These are phyloP conservation scores for Suricata suricatta DNA, from an alignment of 2,113 vertebrate genomes.

Conservation along the genomic window DNA sequence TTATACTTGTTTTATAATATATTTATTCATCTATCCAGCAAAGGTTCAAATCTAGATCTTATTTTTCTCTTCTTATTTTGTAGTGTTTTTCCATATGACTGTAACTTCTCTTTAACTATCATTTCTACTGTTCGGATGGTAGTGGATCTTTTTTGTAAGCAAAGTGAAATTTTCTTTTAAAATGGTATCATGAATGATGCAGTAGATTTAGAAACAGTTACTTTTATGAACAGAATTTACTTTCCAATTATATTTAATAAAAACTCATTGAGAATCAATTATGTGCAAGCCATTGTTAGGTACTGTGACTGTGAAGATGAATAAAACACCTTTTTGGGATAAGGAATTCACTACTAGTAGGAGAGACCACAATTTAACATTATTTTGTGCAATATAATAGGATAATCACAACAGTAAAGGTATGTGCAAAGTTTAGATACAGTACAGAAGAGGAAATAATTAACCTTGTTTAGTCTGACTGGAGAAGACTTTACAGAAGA, in stretches of 20 bases:
- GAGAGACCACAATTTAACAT: not conserved
- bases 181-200: conserved; percentile 30
- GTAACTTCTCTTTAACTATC: conserved; percentile 18
- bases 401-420: not conserved
- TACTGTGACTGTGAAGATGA: not conserved
- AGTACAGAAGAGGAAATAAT: not conserved
- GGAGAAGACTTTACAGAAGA: not conserved
- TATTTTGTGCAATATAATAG: not conserved
- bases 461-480: not conserved
- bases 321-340: not conserved
- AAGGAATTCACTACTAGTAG: not conserved
- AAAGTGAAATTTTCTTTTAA: conserved; percentile 34
- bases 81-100: not conserved
- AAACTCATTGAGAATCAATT: conserved; percentile 47
- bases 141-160: not conserved
- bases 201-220: conserved; percentile 50
- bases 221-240: conserved; percentile 49
- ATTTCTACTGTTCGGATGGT: not conserved
- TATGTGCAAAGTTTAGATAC: not conserved
- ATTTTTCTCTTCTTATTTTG: conserved; percentile 26
- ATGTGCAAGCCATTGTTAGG: not conserved
- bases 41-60: not conserved
- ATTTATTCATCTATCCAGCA: not conserved
- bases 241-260: conserved; percentile 56
- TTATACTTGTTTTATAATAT: not conserved